phyloP scores from a whole-genome alignment of 2,113 vertebrate genomes.

The Eonycteris spelaea region DNA sequence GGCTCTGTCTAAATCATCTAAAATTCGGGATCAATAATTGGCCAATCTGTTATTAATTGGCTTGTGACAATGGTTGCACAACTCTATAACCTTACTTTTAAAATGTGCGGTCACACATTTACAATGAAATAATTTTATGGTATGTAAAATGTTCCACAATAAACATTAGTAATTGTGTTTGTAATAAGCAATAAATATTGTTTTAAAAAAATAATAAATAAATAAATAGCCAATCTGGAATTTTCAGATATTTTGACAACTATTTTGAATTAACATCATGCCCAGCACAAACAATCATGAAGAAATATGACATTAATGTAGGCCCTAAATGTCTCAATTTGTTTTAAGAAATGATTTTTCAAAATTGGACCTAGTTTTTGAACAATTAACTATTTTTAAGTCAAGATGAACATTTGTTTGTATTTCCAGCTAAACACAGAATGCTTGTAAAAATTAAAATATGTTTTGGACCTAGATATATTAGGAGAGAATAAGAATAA shows the following conservation, averaged over 20 bases:
- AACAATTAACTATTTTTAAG: constrained; percentile 43
- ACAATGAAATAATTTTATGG: neutral
- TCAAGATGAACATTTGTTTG: constrained; percentile 19
- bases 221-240: neutral
- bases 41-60: neutral
- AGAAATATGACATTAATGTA: neutral
- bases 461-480: neutral
- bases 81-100: neutral
- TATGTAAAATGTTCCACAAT: neutral
- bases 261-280: constrained; percentile 11
- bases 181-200: neutral
- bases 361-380: neutral
- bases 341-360: neutral
- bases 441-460: neutral
- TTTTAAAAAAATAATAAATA: neutral
- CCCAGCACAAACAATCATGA: neutral
- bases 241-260: neutral
- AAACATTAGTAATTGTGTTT: neutral
- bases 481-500: neutral
- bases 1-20: neutral
- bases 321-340: neutral
- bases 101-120: neutral
- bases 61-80: neutral
- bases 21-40: neutral
- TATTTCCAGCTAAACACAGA: neutral